Evolutionary conservation across 2,113 vertebrate genomes (phyloP).

Genomic region (Corythornis madagascariensis): DNA sequence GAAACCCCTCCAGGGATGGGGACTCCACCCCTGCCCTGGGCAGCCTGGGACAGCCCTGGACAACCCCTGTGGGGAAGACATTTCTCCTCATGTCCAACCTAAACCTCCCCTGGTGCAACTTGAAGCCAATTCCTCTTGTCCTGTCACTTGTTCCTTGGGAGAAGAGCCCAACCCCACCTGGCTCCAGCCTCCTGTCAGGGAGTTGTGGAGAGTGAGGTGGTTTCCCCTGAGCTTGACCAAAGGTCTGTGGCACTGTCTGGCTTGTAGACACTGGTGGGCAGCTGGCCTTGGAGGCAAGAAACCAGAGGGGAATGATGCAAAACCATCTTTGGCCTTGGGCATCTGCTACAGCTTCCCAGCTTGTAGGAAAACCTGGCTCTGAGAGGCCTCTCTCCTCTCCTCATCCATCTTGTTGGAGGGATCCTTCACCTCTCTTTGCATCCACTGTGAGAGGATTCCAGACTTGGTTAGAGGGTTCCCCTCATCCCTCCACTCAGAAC

Average conservation of each 20-base stretch:
- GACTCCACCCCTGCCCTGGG: not conserved
- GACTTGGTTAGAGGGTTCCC: not conserved
- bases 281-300: not conserved
- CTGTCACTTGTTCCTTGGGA: not conserved
- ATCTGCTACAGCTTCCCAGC: not conserved
- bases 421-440: not conserved
- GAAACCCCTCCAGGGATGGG: not conserved
- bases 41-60: not conserved
- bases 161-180: not conserved
- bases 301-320: rapidly evolving
- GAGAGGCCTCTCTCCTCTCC: not conserved
- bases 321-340: not conserved
- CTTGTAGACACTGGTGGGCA: not conserved
- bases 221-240: not conserved
- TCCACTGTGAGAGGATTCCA: not conserved
- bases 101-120: not conserved
- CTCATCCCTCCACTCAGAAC: not conserved
- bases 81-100: not conserved
- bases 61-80: not conserved
- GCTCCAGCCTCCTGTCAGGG: not conserved
- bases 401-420: not conserved
- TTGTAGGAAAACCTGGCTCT: not conserved
- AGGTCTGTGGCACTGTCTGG: not conserved
- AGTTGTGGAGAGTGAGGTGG: not conserved
- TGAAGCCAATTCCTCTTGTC: not conserved